These are phyloP conservation scores for Drosophila parvula DNA, from an alignment of 1,140 invertebrate species.

Conservation along the genomic window DNA sequence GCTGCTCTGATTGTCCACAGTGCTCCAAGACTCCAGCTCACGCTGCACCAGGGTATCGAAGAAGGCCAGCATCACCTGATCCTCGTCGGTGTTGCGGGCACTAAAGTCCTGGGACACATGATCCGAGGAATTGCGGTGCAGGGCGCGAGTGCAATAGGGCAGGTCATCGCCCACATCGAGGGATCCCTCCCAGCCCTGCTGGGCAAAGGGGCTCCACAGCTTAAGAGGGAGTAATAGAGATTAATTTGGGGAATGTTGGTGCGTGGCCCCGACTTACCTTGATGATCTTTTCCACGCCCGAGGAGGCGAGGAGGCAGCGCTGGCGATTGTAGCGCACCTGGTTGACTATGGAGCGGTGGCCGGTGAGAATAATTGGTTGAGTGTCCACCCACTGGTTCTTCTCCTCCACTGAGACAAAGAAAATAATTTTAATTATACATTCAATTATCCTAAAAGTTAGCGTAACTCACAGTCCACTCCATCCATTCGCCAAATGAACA, in stretches of 20 bases:
- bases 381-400: slow-evolving; percentile 86
- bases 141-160: slow-evolving; percentile 88
- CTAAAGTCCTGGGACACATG: slow-evolving; percentile 92
- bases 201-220: slow-evolving; percentile 91
- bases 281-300: slow-evolving; percentile 97
- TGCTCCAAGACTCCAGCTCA: slow-evolving; percentile 91
- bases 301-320: slow-evolving; percentile 94
- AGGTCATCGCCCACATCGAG: slow-evolving; percentile 86
- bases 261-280: slow-evolving; percentile 86
- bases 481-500: slow-evolving; percentile 96
- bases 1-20: slow-evolving; percentile 83
- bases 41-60: slow-evolving; percentile 96
- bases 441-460: neutral
- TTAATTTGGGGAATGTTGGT: neutral
- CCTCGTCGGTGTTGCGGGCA: slow-evolving; percentile 93
- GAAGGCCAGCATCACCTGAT: slow-evolving; percentile 97
- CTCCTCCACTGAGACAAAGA: slow-evolving; percentile 64
- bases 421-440: neutral
- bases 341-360: slow-evolving; percentile 97
- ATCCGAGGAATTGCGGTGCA: slow-evolving; percentile 93
- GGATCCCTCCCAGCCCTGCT: slow-evolving; percentile 86
- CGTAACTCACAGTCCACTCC: slow-evolving; percentile 85
- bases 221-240: slow-evolving; percentile 67
- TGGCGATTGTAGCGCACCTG: slow-evolving; percentile 95
- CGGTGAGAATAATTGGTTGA: slow-evolving; percentile 92